Percentiles rank a stretch among this genome's conserved stretches.
Evolutionary conservation across 2,797 vertebrate genomes (phyloP).

Genomic region (Tragelaphus eurycerus): DNA sequence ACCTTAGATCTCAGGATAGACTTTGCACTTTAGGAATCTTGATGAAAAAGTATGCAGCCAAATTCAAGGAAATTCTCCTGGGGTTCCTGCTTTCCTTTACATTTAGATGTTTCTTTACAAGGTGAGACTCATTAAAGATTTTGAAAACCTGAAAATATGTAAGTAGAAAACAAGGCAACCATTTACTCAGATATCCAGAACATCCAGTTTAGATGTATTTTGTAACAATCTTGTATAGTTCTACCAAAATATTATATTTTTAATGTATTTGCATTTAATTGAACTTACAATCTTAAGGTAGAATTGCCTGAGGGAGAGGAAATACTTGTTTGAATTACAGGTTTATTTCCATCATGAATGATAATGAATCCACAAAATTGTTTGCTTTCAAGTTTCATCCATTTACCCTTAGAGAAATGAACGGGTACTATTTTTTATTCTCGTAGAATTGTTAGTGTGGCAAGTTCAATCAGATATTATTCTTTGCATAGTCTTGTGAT

Average conservation of each 20-base stretch:
- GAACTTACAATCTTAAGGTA: background rate
- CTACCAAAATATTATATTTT: constrained; percentile 38
- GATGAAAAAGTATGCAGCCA: background rate
- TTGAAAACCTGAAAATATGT: background rate
- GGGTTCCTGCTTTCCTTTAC: background rate
- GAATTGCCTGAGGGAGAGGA: constrained; percentile 36
- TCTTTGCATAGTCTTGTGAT: background rate
- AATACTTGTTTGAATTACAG: constrained; percentile 43
- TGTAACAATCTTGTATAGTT: constrained; percentile 15
- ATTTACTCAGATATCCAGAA: background rate
- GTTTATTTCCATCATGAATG: constrained; percentile 35
- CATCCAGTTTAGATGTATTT: background rate
- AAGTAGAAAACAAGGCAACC: background rate
- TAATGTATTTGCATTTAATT: constrained; percentile 42
- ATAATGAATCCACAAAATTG: constrained; percentile 39
- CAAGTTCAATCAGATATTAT: background rate
- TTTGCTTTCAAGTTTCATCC: constrained; percentile 50
- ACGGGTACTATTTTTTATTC: background rate
- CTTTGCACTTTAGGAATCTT: background rate
- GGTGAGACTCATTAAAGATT: background rate
- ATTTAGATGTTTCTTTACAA: background rate
- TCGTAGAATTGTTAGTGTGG: background rate
- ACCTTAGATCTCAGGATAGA: background rate
- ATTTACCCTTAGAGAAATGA: background rate
- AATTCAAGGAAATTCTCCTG: background rate